Percentiles rank a stretch among this genome's conserved stretches.
Conservation (phyloP, 2,797 vertebrate species). For the Enteromius fasciolatus region DNA sequence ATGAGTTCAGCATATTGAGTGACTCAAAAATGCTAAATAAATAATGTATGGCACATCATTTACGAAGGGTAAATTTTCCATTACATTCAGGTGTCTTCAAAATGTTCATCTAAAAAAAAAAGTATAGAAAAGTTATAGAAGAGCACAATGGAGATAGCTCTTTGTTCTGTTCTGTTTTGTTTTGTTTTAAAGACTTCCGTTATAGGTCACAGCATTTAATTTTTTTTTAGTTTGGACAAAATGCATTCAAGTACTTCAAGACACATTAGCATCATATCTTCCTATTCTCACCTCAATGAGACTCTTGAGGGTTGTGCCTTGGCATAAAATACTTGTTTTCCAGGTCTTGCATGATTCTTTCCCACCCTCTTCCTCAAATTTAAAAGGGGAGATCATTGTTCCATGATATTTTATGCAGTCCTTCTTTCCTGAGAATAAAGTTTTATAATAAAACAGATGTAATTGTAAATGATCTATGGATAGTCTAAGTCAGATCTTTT, state of each 20-base stretch:
- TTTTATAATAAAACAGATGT: not conserved
- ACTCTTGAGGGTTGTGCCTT: not conserved
- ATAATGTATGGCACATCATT: not conserved
- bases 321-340: slow-evolving; percentile 21
- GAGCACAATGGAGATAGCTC: not conserved
- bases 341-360: not conserved
- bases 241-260: not conserved
- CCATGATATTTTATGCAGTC: not conserved
- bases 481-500: not conserved
- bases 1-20: not conserved
- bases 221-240: not conserved
- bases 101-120: not conserved
- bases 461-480: not conserved
- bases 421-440: not conserved
- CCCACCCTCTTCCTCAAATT: not conserved
- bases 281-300: not conserved
- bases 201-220: not conserved
- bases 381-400: not conserved
- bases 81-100: not conserved
- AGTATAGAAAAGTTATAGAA: not conserved
- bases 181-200: not conserved
- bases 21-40: not conserved
- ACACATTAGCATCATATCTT: not conserved
- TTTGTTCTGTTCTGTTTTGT: not conserved
- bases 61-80: not conserved